These are phyloP conservation scores for Nyctalus aviator DNA, from an alignment of 2,797 vertebrate species.

Conservation along the genomic window DNA sequence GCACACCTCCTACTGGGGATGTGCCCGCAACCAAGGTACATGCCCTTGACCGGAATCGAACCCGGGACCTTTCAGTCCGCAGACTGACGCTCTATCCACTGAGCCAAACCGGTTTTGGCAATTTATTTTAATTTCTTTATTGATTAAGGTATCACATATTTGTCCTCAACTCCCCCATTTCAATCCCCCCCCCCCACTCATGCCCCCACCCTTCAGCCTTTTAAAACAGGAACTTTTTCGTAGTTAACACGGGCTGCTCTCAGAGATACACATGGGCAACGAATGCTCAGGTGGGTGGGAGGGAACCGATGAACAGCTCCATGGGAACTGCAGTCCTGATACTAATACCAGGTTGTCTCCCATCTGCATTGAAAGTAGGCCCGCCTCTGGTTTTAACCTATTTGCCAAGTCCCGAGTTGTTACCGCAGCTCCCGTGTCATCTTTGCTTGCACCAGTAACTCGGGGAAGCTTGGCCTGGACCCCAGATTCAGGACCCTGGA, in stretches of 20 bases:
- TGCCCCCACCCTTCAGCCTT: background rate
- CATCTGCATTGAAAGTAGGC: background rate
- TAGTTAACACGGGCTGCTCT: background rate
- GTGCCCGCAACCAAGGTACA: too few relatives aligned
- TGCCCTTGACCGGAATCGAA: too few relatives aligned
- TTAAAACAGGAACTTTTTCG: constrained; percentile 40
- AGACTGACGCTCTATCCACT: too few relatives aligned
- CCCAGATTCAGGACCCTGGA: background rate
- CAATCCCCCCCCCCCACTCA: too few relatives aligned
- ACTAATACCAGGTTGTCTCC: background rate
- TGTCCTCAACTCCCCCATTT: too few relatives aligned
- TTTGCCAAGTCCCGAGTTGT: background rate
- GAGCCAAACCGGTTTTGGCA: too few relatives aligned
- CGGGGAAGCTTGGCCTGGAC: background rate
- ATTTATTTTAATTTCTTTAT: too few relatives aligned
- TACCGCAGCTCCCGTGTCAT: background rate
- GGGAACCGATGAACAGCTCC: background rate
- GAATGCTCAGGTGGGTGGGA: background rate
- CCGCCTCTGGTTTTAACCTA: background rate
- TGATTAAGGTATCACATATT: too few relatives aligned
- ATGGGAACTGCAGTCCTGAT: background rate
- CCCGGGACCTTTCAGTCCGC: too few relatives aligned
- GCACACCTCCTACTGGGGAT: too few relatives aligned
- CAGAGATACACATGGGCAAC: background rate
- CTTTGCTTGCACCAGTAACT: background rate